A percentile compares a stretch with the other conserved stretches of the same genome.
Conservation (phyloP, 2,797 vertebrate species). For the Taeniopygia guttata region DNA sequence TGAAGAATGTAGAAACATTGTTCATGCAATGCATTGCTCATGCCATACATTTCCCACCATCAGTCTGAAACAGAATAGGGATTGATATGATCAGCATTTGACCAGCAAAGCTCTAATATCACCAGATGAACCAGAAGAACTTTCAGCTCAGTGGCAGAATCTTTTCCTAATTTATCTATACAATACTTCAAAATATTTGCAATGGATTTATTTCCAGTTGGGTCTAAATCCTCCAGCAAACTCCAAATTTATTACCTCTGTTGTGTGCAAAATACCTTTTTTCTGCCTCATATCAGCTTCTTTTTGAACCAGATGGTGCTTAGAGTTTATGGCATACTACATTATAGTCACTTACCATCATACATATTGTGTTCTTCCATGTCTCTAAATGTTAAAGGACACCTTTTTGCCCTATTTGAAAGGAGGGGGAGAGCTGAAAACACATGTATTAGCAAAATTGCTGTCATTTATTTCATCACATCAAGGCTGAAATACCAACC, state of each 20-base stretch:
- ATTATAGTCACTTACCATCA: slow-evolving; percentile 45
- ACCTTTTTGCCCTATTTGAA: slow-evolving; percentile 16
- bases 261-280: slow-evolving; percentile 3
- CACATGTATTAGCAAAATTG: slow-evolving; percentile 55
- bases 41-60: neutral
- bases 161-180: slow-evolving; percentile 8
- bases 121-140: neutral
- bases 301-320: slow-evolving; percentile 41
- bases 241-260: slow-evolving; percentile 48
- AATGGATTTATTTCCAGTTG: slow-evolving; percentile 22
- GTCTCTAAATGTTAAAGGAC: slow-evolving; percentile 43
- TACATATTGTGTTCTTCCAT: slow-evolving; percentile 6
- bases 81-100: neutral
- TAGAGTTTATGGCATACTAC: slow-evolving; percentile 44
- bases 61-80: neutral
- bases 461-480: slow-evolving; percentile 54
- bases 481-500: slow-evolving; percentile 44
- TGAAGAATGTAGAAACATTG: neutral
- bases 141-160: neutral
- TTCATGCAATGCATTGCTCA: neutral
- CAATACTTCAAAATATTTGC: slow-evolving; percentile 24
- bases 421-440: neutral
- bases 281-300: slow-evolving; percentile 31
- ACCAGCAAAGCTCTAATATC: neutral
- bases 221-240: slow-evolving; percentile 19